These are phyloP conservation scores for Bombyx huttoni DNA, from an alignment of 2,888 invertebrate genomes.

Conservation along the genomic window DNA sequence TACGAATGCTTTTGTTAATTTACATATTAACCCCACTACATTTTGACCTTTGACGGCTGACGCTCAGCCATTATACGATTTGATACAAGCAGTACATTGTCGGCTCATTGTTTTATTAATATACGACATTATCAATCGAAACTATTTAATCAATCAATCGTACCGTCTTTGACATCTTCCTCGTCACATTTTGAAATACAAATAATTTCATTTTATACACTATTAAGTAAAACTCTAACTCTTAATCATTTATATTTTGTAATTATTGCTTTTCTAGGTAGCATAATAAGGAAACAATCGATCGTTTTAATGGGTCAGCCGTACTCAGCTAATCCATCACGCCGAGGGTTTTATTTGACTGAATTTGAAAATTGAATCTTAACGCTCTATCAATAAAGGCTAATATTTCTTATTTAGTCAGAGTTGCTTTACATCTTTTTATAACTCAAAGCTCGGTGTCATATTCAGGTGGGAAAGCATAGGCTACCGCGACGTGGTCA, in stretches of 20 bases:
- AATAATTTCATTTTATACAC: neutral
- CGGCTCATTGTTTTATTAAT: slow-evolving; percentile 9
- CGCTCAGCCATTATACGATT: slow-evolving; percentile 3
- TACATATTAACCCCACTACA: slow-evolving; percentile 1
- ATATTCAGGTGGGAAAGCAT: slow-evolving; percentile 70
- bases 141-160: slow-evolving; percentile 14
- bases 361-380: slow-evolving; percentile 42
- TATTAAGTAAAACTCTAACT: slow-evolving; percentile 3
- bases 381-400: slow-evolving; percentile 31
- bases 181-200: slow-evolving; percentile 14
- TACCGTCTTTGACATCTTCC: slow-evolving; percentile 13
- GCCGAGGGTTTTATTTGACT: slow-evolving; percentile 34
- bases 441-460: slow-evolving; percentile 41
- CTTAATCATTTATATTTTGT: slow-evolving; percentile 32
- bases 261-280: slow-evolving; percentile 43
- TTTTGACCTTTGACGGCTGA: slow-evolving; percentile 1
- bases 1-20: slow-evolving; percentile 26
- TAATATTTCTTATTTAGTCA: slow-evolving; percentile 24
- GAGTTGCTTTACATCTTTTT: slow-evolving; percentile 36
- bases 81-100: slow-evolving; percentile 7
- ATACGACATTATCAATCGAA: slow-evolving; percentile 13
- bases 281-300: slow-evolving; percentile 70
- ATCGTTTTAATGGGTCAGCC: slow-evolving; percentile 71
- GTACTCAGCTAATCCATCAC: slow-evolving; percentile 61
- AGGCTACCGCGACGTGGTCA: slow-evolving; percentile 67